phyloP scores from a whole-genome alignment of 2,113 vertebrate species.

The Solea senegalensis region DNA sequence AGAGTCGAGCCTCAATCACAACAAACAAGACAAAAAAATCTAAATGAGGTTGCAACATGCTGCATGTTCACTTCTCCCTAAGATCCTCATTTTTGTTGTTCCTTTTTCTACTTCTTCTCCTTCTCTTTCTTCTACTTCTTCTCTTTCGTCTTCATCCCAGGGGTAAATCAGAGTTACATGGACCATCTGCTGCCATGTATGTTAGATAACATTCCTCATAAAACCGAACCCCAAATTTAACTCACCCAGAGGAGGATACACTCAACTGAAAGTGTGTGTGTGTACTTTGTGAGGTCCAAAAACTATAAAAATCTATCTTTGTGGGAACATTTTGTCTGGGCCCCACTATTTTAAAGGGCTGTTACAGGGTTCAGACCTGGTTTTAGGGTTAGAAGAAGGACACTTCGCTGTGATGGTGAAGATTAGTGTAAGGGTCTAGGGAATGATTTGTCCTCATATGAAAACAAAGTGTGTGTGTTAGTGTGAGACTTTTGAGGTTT shows the following conservation, averaged over 20 bases:
- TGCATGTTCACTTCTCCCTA: slow-evolving; percentile 29
- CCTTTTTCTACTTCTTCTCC: no score
- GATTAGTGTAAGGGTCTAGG: not conserved
- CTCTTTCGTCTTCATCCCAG: not conserved
- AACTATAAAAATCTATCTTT: no score
- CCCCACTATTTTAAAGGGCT: no score
- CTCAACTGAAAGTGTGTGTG: slow-evolving; percentile 32
- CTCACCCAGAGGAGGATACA: slow-evolving; percentile 24
- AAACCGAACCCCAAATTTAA: slow-evolving; percentile 34
- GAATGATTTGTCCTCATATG: no score
- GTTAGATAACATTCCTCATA: slow-evolving; percentile 58
- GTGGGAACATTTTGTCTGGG: no score
- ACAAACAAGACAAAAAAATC: slow-evolving; percentile 55
- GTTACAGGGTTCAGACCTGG: no score
- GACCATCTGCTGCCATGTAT: slow-evolving; percentile 53
- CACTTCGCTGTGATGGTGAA: no score
- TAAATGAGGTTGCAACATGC: slow-evolving; percentile 54
- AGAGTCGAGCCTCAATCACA: slow-evolving; percentile 58
- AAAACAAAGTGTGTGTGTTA: not conserved
- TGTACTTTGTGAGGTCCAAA: not conserved
- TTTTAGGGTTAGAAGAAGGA: no score
- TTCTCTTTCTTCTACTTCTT: no score
- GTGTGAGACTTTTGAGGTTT: not conserved
- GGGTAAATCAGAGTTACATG: slow-evolving; percentile 22
- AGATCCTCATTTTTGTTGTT: not conserved